Evolutionary conservation across 2,113 vertebrate species (phyloP).

Genomic region (Salvator merianae): DNA sequence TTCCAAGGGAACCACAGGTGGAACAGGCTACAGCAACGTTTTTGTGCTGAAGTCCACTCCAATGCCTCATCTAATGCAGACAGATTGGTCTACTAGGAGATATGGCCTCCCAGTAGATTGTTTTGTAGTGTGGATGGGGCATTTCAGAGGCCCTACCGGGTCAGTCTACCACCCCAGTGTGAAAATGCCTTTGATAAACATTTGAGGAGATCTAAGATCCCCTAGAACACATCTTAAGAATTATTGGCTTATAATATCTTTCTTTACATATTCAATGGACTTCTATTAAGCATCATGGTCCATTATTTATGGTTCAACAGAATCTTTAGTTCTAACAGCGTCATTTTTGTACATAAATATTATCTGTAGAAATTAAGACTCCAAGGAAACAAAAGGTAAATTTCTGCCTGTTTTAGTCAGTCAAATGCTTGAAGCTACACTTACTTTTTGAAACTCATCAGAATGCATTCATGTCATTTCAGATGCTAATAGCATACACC

Average conservation of each 20-base stretch:
- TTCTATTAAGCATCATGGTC: background rate
- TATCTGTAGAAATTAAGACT: background rate
- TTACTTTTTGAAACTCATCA: constrained; percentile 1
- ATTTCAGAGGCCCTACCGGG: no score
- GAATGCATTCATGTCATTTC: background rate
- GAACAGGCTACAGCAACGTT: no score
- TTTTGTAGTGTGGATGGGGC: no score
- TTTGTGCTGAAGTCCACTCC: no score
- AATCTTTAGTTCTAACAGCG: constrained; percentile 1
- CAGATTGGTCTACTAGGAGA: no score
- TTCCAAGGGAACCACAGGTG: no score
- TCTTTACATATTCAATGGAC: background rate
- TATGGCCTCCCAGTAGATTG: no score
- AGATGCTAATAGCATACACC: background rate
- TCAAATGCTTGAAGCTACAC: constrained; percentile 12
- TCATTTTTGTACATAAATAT: constrained; percentile 1
- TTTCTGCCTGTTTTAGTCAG: constrained; percentile 3
- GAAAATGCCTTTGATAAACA: no score
- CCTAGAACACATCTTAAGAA: background rate
- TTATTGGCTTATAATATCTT: background rate
- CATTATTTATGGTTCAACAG: background rate
- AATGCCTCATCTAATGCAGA: no score
- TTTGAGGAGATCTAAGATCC: background rate
- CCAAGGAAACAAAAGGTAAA: background rate
- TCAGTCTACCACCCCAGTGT: no score